Base-by-base conservation (phyloP, 2,888 invertebrate genomes). In the Prostheceraeus crozeri region DNA sequence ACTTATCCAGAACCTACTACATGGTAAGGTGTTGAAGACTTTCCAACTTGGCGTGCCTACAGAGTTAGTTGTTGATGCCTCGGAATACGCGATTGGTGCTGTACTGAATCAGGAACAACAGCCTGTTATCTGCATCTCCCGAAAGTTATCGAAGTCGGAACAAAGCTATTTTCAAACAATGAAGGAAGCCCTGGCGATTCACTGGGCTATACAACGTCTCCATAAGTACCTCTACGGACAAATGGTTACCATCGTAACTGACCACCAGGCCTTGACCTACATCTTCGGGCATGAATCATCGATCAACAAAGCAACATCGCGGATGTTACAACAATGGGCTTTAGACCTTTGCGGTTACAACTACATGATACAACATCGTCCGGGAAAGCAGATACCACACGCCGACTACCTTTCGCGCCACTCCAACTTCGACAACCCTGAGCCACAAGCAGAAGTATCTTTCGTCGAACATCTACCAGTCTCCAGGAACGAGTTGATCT, bases 121-220 rank as follows among this genome's bases (percentile, higher is more conserved):
- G 25, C 19, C 48, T 48, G 28, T 48, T 19, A 48, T 48, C 28
- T 48, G 48, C 28, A 16, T 48, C 4, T 48, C 25, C 4, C 6
- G 25, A 21, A 48, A 4, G 19, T 48, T 48, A 30, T 19, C 48
- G 10, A 48, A 48, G 28, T 11, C 25, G n/a, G 40, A 48, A 16
- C 23, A 21, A 48, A 30, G 48, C 23, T 48, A 48, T 23, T 28
- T 25, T 14, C 25, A 48, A 48, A 48, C 48, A 6, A 25, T 28
- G 23, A 48, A 48, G 25, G 48, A 48, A 19, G 25, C 48, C 11
- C 48, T 48, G 14, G 48, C 48, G 25, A 48, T 48, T 30, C 48
- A 48, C 48, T 48, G 48, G 48, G 48, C 48, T 19, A 30, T 48
- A 4, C 23, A 48, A 16, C 23, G 23, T 11, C 28, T 48, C 11